These are phyloP conservation scores for Agrypnia vestita DNA, from an alignment of 1,140 invertebrate genomes.

Conservation along the genomic window DNA sequence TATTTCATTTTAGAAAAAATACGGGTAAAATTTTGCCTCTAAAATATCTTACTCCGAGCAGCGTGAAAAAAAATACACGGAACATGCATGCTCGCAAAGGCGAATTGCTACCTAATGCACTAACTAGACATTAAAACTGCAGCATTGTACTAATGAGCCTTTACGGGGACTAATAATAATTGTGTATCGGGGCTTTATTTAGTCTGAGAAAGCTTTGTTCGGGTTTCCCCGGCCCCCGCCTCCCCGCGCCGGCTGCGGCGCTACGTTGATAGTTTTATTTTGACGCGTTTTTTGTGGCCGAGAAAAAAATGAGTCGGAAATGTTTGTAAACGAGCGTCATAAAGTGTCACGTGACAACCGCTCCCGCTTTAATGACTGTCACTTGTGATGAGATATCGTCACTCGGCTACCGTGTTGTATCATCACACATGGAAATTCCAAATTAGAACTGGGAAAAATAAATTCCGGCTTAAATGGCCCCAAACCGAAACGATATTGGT, in stretches of 20 bases:
- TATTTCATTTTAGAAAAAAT: no score
- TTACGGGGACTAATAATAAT: not conserved
- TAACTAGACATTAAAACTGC: no score
- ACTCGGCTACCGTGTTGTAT: slow-evolving; percentile 44
- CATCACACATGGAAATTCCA: slow-evolving; percentile 16
- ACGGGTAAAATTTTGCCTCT: no score
- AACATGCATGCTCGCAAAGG: no score
- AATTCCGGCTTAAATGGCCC: slow-evolving; percentile 39
- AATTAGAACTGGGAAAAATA: slow-evolving; percentile 40
- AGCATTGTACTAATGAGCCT: no score
- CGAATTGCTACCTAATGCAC: no score
- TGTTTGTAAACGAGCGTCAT: slow-evolving; percentile 61
- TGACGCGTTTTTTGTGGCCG: slow-evolving; percentile 48
- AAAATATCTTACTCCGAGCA: no score
- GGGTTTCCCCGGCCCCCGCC: not conserved
- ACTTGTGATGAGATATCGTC: slow-evolving; percentile 62
- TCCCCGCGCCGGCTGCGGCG: slow-evolving; percentile 18
- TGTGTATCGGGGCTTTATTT: slow-evolving; percentile 32
- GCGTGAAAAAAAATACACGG: no score
- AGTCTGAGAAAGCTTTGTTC: slow-evolving; percentile 26
- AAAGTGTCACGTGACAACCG: slow-evolving; percentile 61
- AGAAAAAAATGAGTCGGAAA: slow-evolving; percentile 57
- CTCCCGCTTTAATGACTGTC: slow-evolving; percentile 60
- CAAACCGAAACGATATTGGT: not conserved
- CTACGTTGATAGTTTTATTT: slow-evolving; percentile 57